These are phyloP conservation scores for Drosophila bipectinata DNA, from an alignment of 1,140 invertebrate species.

Conservation along the genomic window DNA sequence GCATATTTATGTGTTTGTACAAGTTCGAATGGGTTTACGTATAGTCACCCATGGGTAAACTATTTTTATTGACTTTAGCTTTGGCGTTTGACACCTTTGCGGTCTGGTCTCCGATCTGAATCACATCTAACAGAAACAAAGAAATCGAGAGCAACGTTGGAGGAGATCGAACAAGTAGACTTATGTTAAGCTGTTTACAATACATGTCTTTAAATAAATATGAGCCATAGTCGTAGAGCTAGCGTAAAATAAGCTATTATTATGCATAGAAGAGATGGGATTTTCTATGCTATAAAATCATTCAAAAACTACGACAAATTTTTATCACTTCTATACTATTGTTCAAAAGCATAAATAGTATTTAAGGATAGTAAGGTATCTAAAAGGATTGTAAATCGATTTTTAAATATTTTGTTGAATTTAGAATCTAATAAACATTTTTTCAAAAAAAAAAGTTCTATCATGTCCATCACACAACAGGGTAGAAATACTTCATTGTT, in stretches of 20 bases:
- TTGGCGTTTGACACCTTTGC: slow-evolving; percentile 75
- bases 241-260: neutral
- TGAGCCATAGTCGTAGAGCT: neutral
- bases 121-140: slow-evolving; percentile 19
- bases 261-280: no score
- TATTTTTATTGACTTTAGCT: slow-evolving; percentile 78
- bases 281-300: no score
- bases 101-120: slow-evolving; percentile 66
- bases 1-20: slow-evolving; percentile 5
- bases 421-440: neutral
- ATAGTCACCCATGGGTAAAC: slow-evolving; percentile 43
- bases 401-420: no score
- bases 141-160: neutral
- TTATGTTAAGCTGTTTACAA: slow-evolving; percentile 35
- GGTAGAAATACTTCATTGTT: slow-evolving; percentile 49
- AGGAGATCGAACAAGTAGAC: slow-evolving; percentile 6
- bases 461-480: slow-evolving; percentile 7
- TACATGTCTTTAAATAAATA: neutral
- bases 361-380: no score
- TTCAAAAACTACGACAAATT: no score
- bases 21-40: slow-evolving; percentile 22
- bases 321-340: no score
- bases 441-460: neutral
- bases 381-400: no score
- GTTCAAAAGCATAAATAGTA: no score